phyloP scores from a whole-genome alignment of 2,888 invertebrate species.

The Metopia argyrocephala region DNA sequence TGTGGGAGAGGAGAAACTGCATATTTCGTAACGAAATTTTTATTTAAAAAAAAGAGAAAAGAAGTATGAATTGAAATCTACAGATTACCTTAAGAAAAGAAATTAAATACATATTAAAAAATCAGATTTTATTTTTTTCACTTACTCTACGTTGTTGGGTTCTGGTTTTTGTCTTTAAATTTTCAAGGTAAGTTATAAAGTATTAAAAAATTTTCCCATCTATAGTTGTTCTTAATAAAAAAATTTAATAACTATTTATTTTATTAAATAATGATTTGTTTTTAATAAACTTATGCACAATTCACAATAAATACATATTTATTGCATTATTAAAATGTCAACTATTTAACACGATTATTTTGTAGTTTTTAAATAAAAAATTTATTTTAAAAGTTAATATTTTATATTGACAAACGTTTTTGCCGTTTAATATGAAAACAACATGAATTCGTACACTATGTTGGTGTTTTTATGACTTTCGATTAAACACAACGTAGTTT shows the following conservation, averaged over 20 bases:
- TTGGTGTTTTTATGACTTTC: constrained; percentile 16
- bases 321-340: constrained; percentile 50
- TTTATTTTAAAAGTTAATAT: constrained; percentile 5
- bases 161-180: background rate
- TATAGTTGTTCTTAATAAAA: background rate
- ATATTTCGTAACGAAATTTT: too few relatives aligned
- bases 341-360: constrained; percentile 47
- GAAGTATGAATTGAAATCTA: too few relatives aligned
- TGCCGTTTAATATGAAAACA: background rate
- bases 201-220: background rate
- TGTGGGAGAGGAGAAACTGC: constrained; percentile 5
- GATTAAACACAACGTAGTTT: too few relatives aligned
- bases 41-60: too few relatives aligned
- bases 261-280: background rate
- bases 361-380: constrained; percentile 5
- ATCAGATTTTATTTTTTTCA: too few relatives aligned
- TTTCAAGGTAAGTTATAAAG: background rate
- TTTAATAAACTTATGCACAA: constrained; percentile 5
- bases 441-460: background rate
- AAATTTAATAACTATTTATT: background rate
- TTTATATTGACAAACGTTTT: constrained; percentile 31
- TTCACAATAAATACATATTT: constrained; percentile 31
- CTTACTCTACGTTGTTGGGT: too few relatives aligned
- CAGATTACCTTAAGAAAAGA: too few relatives aligned
- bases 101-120: too few relatives aligned